These are phyloP conservation scores for Galerucella nymphaeae DNA, from an alignment of 2,888 invertebrate genomes.

Conservation along the genomic window DNA sequence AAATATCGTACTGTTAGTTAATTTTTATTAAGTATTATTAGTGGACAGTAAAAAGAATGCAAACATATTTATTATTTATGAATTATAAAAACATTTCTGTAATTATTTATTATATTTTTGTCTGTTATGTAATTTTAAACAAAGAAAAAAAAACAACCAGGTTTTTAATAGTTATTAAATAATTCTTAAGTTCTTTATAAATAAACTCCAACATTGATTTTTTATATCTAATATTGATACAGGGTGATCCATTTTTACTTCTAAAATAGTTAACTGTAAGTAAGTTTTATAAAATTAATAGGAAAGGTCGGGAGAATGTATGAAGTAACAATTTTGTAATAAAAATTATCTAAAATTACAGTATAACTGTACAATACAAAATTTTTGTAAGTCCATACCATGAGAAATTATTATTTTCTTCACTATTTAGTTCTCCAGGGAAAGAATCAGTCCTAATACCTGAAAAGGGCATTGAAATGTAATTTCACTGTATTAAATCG, in stretches of 20 bases:
- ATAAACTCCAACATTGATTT: background rate
- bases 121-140: conserved; percentile 30
- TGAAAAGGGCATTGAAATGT: too few species aligned
- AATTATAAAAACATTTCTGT: conserved; percentile 35
- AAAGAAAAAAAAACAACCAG: conserved; percentile 2
- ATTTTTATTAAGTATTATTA: background rate
- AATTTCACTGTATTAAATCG: too few species aligned
- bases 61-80: conserved; percentile 34
- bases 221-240: background rate
- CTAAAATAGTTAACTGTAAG: background rate
- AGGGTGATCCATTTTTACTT: background rate
- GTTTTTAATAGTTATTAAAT: conserved; percentile 11
- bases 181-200: conserved; percentile 1
- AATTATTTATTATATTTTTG: conserved; percentile 31
- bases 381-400: too few species aligned
- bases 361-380: too few species aligned
- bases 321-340: too few species aligned
- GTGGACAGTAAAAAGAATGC: conserved; percentile 25
- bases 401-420: too few species aligned
- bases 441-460: too few species aligned
- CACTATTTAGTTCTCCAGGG: too few species aligned
- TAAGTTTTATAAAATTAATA: too few species aligned
- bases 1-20: conserved; percentile 40
- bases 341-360: too few species aligned
- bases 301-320: too few species aligned